Evolutionary conservation across 2,113 vertebrate genomes (phyloP), one percentile per base, ranked within the genome.

Genomic region (Seriola dumerili): DNA sequence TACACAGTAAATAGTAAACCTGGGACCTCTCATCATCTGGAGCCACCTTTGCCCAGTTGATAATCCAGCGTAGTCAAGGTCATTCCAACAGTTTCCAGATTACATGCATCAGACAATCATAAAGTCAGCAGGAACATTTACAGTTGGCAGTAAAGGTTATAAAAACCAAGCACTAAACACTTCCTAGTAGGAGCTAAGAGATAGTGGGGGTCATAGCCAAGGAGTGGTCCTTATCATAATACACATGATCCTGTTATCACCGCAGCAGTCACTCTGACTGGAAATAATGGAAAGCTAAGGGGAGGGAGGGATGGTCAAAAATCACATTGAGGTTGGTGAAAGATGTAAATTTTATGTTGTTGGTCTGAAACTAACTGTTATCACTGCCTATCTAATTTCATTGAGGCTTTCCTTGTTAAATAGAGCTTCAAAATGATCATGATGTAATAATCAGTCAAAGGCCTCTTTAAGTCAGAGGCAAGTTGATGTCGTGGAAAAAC

Each of bases 161-260:
- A 73, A 81, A 77, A 55, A 11, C 12, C 29, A 38, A 83, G 74
- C 73, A 67, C 12, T 81, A 63, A 77, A 72, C 4, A 32, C 17
- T 85, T 77, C 62, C 68, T 25, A 62, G 44, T 14, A 81, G 25
- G 16, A 21, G n/a, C 29, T 7, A 34, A 32, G 42, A 57, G 61
- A 46, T 67, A 5, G 8, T 3, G 1, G 3, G 8, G 54, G 9
- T 72, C 57, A 75, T 40, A 57, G 63, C 29, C 32, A 62, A 73
- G 67, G 72, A 72, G 62, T 59, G 77, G 62, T 16, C 23, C 52
- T 57, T 34, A 19, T 67, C 57, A 76, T 48, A 69, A 29, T 13
- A 54, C 21, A 14, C 17, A 21, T 13, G 32, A 57, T 72, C 36
- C 19, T 25, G 19, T 72, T 58, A 57, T 72, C 62, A 66, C 13